These are phyloP conservation scores for Sialis lutaria DNA, from an alignment of 2,888 invertebrate genomes.

Conservation along the genomic window DNA sequence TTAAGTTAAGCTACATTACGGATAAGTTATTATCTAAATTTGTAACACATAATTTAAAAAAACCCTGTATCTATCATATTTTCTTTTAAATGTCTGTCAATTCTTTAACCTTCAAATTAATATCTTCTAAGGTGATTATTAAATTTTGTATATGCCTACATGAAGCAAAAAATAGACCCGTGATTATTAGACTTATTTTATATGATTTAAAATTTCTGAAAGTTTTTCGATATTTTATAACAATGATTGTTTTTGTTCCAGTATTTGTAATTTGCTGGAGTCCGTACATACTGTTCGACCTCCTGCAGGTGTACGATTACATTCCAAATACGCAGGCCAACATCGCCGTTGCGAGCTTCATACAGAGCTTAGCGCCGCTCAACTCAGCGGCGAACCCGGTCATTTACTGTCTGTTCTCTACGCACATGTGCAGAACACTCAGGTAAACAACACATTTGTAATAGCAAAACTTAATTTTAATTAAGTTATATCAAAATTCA, in stretches of 20 bases:
- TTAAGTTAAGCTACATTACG: too few relatives aligned
- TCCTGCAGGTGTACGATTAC: slow-evolving; percentile 77
- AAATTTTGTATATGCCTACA: too few relatives aligned
- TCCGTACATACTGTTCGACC: slow-evolving; percentile 84
- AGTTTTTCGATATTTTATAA: neutral
- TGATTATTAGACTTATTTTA: neutral
- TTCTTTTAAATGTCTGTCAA: too few relatives aligned
- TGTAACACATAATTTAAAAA: too few relatives aligned
- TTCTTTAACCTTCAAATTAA: too few relatives aligned
- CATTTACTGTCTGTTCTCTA: slow-evolving; percentile 89
- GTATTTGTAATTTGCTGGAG: slow-evolving; percentile 94
- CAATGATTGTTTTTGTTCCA: slow-evolving; percentile 26
- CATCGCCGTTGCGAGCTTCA: slow-evolving; percentile 78
- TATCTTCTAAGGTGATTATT: too few relatives aligned
- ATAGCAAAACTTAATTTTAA: too few relatives aligned
- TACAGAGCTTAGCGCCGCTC: slow-evolving; percentile 81
- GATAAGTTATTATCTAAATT: too few relatives aligned
- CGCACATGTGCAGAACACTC: slow-evolving; percentile 71
- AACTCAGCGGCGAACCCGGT: slow-evolving; percentile 92
- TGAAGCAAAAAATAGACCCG: neutral
- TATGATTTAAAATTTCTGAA: neutral
- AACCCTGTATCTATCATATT: too few relatives aligned
- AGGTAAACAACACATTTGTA: slow-evolving; percentile 50
- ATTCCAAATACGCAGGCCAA: slow-evolving; percentile 67
- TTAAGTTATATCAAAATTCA: neutral